phyloP scores from a whole-genome alignment of 2,888 invertebrate species.

The Beris morrisii region DNA sequence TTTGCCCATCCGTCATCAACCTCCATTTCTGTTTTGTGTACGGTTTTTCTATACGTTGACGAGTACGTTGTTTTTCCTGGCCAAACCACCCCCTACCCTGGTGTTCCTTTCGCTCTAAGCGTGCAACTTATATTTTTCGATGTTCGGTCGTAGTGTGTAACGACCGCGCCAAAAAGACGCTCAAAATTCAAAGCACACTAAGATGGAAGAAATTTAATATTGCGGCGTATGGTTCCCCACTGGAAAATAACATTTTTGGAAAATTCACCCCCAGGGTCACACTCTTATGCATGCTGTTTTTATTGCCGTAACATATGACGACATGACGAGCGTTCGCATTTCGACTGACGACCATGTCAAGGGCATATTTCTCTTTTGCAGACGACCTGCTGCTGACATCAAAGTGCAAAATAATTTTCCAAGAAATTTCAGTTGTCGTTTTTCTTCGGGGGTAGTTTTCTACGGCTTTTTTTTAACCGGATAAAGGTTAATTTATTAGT shows the following conservation, averaged over 20 bases:
- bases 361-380: conserved; percentile 31
- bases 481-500: too few relatives aligned
- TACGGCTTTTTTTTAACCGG: too few relatives aligned
- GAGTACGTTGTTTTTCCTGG: too few relatives aligned
- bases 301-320: conserved; percentile 28
- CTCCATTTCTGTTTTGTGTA: not conserved
- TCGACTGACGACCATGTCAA: conserved; percentile 27
- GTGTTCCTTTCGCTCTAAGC: too few relatives aligned
- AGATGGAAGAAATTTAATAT: conserved; percentile 26
- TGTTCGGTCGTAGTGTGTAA: too few relatives aligned
- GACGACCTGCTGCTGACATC: conserved; percentile 31
- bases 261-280: conserved; percentile 15
- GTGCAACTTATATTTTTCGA: too few relatives aligned
- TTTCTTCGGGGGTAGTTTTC: too few relatives aligned
- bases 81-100: too few relatives aligned
- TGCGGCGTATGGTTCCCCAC: conserved; percentile 25
- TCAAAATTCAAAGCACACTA: conserved; percentile 33
- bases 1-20: conserved; percentile 26
- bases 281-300: conserved; percentile 27
- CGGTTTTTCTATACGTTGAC: too few relatives aligned
- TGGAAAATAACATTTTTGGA: conserved; percentile 31
- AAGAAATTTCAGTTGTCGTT: not conserved
- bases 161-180: conserved; percentile 8
- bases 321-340: conserved; percentile 11
- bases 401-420: conserved; percentile 32